A percentile compares a stretch with the other conserved stretches of the same genome.
Evolutionary conservation across 2,797 vertebrate species (phyloP).

Genomic region (Capromys pilorides): DNA sequence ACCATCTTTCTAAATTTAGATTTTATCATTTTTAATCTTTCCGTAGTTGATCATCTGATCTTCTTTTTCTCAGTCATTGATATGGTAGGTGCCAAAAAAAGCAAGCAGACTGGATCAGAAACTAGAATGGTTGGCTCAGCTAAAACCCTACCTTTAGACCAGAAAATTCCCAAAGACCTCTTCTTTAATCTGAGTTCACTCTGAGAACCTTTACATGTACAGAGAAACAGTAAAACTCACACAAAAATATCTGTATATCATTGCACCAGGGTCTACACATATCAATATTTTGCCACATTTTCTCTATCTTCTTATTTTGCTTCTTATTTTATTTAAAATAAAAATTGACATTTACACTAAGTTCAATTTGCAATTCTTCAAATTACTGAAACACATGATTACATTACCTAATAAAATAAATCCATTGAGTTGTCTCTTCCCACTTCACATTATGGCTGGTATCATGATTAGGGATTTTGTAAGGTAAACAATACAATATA

Average conservation of each 20-base stretch:
- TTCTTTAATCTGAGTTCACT: not conserved
- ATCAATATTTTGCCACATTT: not conserved
- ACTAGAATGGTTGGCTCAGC: not conserved
- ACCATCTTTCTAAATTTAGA: not conserved
- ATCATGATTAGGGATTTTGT: too few relatives aligned
- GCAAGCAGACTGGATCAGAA: not conserved
- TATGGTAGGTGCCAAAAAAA: not conserved
- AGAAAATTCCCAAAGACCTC: not conserved
- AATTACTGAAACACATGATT: not conserved
- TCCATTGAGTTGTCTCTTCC: not conserved
- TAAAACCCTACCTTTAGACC: not conserved
- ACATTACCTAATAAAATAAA: not conserved
- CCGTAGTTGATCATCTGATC: not conserved
- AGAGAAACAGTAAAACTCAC: not conserved
- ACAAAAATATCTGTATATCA: not conserved
- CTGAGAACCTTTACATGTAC: not conserved
- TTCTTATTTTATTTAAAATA: conserved; percentile 24
- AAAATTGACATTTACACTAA: not conserved
- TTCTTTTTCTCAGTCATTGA: not conserved
- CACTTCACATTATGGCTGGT: not conserved
- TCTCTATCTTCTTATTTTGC: not conserved
- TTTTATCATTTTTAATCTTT: not conserved
- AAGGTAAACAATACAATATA: too few relatives aligned
- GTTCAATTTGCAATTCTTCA: not conserved
- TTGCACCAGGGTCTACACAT: not conserved